Evolutionary conservation across 2,888 invertebrate species (phyloP), one percentile per base, ranked within the genome.

Genomic region (Agonopterix subpropinquella): DNA sequence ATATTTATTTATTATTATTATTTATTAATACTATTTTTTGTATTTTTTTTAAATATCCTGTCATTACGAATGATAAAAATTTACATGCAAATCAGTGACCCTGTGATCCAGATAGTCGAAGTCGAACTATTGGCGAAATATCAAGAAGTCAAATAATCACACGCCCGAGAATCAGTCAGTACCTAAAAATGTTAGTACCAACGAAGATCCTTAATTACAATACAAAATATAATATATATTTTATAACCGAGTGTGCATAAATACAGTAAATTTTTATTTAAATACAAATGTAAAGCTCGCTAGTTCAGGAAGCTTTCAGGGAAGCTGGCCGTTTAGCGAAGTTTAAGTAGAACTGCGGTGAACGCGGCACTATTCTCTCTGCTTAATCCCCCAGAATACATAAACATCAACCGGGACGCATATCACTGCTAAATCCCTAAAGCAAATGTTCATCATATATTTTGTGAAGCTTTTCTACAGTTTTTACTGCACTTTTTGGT

Each of bases 351-450:
- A 70, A 61, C 67, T 66, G 65, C 69, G 61, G 64, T 67, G 62
- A 62, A 59, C 64, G 64, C 66, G 64, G 64, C 65, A 59, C 67
- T 75, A 70, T 69, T 70, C 68, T 62, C 70, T 65, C 71, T 64
- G 71, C 73, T 79, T 77, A 80, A 84, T 80, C 77, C 80, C 62
- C 62, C 68, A 67, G 75, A 79, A 80, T 78, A 83, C 78, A 85
- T 77, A 85, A 77, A 80, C 77, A 73, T 70, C 70, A 59, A 59
- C 60, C 59, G 64, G 59, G 61, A 58, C 63, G 67, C 65, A 70
- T 77, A 76, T 80, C 79, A 75, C 71, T 71, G 70, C 61, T 28
- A 73, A 76, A 76, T 73, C 70, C 70, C 69, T 58, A 73, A 74
- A 72, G 71, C 66, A 70, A 74, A 79, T 67, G 70, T 72, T 71